Conservation (phyloP, 1,140 invertebrate species). For the Caenorhabditis remanei region DNA sequence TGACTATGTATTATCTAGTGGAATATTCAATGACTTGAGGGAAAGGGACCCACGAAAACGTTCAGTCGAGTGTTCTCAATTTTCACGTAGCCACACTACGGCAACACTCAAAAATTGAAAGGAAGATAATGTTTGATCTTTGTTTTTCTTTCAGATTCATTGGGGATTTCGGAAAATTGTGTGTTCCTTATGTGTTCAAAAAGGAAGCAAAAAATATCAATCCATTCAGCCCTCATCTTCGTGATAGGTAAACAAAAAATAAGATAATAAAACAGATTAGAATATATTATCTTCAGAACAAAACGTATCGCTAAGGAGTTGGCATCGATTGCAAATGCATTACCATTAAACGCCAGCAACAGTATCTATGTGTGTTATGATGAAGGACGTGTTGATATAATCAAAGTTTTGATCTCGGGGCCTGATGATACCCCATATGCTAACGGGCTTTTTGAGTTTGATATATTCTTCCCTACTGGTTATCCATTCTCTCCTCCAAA, state of each 20-base stretch:
- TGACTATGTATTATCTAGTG: slow-evolving; percentile 4
- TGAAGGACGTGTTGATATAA: slow-evolving; percentile 84
- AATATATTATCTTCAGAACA: background rate
- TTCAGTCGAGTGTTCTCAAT: background rate
- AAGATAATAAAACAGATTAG: background rate
- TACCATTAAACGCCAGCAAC: slow-evolving; percentile 92
- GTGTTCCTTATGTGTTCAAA: slow-evolving; percentile 74
- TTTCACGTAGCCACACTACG: background rate
- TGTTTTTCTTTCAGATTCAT: slow-evolving; percentile 67
- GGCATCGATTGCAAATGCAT: slow-evolving; percentile 91
- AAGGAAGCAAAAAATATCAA: slow-evolving; percentile 77
- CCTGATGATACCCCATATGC: slow-evolving; percentile 83
- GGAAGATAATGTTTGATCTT: background rate
- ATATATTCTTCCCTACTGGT: slow-evolving; percentile 80
- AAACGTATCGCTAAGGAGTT: slow-evolving; percentile 83
- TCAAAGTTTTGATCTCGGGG: slow-evolving; percentile 81
- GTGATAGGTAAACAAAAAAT: slow-evolving; percentile 77
- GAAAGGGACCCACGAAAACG: background rate
- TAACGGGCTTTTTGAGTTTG: slow-evolving; percentile 81
- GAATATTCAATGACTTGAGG: background rate
- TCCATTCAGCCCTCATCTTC: slow-evolving; percentile 74
- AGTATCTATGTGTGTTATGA: slow-evolving; percentile 96
- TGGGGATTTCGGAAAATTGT: slow-evolving; percentile 73
- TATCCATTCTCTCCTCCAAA: slow-evolving; percentile 81
- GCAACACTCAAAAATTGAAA: background rate